Base-by-base conservation (phyloP, 2,888 invertebrate species). In the Drosophila falleni region DNA sequence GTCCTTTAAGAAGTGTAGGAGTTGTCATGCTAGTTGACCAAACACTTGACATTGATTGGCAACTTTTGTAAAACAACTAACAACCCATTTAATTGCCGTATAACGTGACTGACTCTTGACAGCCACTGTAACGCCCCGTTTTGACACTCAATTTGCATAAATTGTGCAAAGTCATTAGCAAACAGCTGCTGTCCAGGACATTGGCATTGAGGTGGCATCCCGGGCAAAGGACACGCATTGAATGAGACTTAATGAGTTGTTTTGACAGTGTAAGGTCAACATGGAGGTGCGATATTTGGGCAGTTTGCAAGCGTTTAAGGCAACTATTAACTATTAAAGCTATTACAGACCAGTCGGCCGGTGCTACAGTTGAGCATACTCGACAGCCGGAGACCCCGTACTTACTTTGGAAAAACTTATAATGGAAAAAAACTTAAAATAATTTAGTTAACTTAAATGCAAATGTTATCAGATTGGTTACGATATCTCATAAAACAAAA, bases 71-170 rank as follows among this genome's bases (percentile, higher is more conserved):
- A 33, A 44, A 39, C 29, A 41, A 33, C 31, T 26, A 47, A n/a
- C 29, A 58, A 49, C 49, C 5, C 19, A 41, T 51, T 71, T 73
- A 76, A 80, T 73, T 69, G 73, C 39, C 59, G 10, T 69, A 51
- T 71, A 67, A 80, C 46, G 54, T 67, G 71, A 55, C 66, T 50
- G 35, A 42, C 50, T 37, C 26, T 53, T 60, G 54, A 61, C 72
- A 54, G 59, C 50, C 46, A 44, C 44, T 37, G 51, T 37, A 33
- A 62, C 66, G 62, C 71, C 67, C 63, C 54, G 15, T 49, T 56
- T 63, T 69, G 69, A 71, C 81, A 71, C 72, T 64, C 59, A 73
- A 79, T 75, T 80, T 86, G 71, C 87, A 83, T 86, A 83, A 67
- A 86, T 71, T 77, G 54, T 69, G 80, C 82, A 80, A 56, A 82